These are phyloP conservation scores for Eublepharis macularius DNA, from an alignment of 2,113 vertebrate genomes.

Conservation along the genomic window DNA sequence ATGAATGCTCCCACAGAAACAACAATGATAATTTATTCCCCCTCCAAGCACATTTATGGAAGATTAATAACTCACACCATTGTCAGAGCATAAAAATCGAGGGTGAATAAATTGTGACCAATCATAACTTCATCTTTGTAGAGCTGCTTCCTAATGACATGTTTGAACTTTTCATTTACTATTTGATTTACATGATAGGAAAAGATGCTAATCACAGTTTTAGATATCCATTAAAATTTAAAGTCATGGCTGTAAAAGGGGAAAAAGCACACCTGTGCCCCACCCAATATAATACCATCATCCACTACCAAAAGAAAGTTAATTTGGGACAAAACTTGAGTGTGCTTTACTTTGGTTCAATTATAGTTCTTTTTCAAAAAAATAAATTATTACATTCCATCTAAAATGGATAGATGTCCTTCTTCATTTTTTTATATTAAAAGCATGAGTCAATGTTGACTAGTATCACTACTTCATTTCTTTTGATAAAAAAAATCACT, in stretches of 20 bases:
- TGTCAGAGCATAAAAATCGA: conserved; percentile 36
- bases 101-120: conserved; percentile 3
- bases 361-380: too few relatives aligned
- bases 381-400: too few relatives aligned
- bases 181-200: neutral
- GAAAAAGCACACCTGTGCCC: too few relatives aligned
- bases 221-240: neutral
- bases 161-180: neutral
- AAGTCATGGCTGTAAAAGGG: neutral
- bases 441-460: too few relatives aligned
- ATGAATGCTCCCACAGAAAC: conserved; percentile 31
- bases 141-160: neutral
- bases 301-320: neutral
- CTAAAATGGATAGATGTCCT: too few relatives aligned
- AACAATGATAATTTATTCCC: conserved; percentile 47
- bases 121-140: conserved; percentile 22
- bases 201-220: neutral
- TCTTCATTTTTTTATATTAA: too few relatives aligned
- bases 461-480: too few relatives aligned
- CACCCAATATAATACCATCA: neutral
- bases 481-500: too few relatives aligned
- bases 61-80: neutral
- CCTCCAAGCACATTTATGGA: conserved; percentile 29
- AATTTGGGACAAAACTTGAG: neutral
- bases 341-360: too few relatives aligned